Conservation (phyloP, 2,797 vertebrate genomes). For the Xiphorhynchus erythropygius region DNA sequence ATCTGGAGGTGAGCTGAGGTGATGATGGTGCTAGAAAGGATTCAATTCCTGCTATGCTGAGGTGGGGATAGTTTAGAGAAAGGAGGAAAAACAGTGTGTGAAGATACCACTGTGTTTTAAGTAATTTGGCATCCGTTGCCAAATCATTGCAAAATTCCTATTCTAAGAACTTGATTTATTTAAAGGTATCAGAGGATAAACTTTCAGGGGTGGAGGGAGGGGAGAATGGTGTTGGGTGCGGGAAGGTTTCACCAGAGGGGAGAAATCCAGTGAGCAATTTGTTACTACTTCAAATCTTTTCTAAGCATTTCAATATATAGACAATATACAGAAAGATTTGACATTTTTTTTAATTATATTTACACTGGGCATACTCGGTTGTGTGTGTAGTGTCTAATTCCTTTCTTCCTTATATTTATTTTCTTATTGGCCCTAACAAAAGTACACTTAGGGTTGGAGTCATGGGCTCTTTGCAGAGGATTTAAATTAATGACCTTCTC, state of each 20-base stretch:
- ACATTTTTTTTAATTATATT: neutral
- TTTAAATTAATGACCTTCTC: neutral
- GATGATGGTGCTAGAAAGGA: neutral
- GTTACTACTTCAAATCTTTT: neutral
- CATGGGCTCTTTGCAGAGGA: neutral
- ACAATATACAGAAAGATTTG: neutral
- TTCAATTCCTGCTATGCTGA: neutral
- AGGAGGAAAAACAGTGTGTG: neutral
- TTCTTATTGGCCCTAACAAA: neutral
- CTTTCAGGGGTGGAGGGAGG: rapidly evolving
- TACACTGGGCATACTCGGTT: rapidly evolving
- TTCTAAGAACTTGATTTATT: neutral
- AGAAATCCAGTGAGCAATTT: neutral
- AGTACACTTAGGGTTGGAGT: neutral
- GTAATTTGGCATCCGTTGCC: neutral
- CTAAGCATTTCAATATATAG: neutral
- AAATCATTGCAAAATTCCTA: neutral
- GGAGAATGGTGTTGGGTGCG: neutral
- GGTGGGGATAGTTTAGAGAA: neutral
- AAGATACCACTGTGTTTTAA: neutral
- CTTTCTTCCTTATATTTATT: neutral
- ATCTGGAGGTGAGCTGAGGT: neutral
- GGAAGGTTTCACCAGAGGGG: rapidly evolving
- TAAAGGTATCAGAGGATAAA: neutral
- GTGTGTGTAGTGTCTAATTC: neutral